Evolutionary conservation across 1,140 invertebrate species (phyloP).

Genomic region (Copidosoma floridanum): DNA sequence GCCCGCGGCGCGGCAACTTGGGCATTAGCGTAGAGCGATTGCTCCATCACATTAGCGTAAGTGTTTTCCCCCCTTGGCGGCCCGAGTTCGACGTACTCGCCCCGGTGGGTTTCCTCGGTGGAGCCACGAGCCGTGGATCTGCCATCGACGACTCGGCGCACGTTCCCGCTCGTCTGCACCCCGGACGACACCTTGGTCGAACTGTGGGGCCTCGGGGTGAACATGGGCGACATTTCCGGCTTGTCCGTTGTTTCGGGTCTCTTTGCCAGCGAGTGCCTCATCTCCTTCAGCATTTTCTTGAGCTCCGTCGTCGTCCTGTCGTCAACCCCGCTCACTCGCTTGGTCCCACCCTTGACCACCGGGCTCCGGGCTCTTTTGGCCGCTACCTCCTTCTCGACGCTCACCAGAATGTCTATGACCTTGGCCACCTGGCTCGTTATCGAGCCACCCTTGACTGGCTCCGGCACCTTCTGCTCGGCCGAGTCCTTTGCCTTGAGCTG

Average conservation of each 20-base stretch:
- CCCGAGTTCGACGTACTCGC: constrained; percentile 56
- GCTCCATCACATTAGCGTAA: constrained; percentile 52
- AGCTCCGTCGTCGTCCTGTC: constrained; percentile 58
- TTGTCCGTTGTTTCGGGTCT: constrained; percentile 35
- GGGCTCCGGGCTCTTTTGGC: background rate
- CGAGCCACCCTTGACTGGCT: background rate
- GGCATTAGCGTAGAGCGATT: constrained; percentile 34
- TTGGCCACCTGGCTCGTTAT: constrained; percentile 40
- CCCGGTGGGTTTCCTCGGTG: constrained; percentile 55
- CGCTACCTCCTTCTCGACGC: constrained; percentile 32
- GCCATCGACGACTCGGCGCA: constrained; percentile 42
- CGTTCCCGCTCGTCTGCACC: constrained; percentile 55
- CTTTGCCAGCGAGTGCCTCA: constrained; percentile 67
- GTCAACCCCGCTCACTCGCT: constrained; percentile 42
- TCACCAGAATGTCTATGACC: constrained; percentile 40
- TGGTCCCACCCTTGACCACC: constrained; percentile 23
- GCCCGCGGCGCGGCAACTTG: background rate
- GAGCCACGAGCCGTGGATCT: constrained; percentile 37
- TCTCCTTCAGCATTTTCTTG: constrained; percentile 65
- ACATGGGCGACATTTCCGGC: background rate
- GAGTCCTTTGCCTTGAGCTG: constrained; percentile 37
- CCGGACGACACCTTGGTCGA: constrained; percentile 55
- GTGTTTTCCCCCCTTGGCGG: constrained; percentile 45
- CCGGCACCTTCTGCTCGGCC: background rate
- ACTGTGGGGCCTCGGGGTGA: background rate